phyloP scores from a whole-genome alignment of 2,113 vertebrate genomes.

The Gymnobelideus leadbeateri region DNA sequence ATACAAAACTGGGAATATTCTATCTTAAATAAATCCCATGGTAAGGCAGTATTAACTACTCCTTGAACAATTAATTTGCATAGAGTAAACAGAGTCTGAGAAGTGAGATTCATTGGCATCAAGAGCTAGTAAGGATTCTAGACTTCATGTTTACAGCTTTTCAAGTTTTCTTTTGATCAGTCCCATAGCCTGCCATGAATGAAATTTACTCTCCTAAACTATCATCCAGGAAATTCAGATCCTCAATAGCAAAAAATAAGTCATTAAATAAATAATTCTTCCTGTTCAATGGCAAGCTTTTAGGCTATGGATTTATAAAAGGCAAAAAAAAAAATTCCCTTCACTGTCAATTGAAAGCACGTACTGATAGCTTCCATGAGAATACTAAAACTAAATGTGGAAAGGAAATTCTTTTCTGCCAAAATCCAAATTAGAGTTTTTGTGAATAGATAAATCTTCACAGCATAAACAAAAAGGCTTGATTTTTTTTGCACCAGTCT shows the following conservation, averaged over 20 bases:
- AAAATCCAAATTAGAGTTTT: neutral
- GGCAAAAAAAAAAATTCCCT: neutral
- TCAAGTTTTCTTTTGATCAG: neutral
- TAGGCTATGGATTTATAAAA: neutral
- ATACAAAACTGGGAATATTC: neutral
- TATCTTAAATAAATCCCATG: neutral
- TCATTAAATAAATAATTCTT: neutral
- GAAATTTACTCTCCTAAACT: neutral
- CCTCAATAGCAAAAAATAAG: neutral
- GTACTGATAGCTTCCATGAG: accelerated
- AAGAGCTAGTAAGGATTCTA: neutral
- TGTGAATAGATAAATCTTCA: neutral
- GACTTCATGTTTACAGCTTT: neutral
- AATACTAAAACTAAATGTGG: neutral
- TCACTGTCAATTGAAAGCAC: accelerated
- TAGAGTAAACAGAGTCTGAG: neutral
- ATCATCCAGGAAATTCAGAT: neutral
- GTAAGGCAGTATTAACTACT: neutral
- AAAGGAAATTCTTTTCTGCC: neutral
- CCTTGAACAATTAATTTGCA: neutral
- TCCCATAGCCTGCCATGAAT: neutral
- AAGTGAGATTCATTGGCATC: neutral
- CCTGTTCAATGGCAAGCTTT: neutral
- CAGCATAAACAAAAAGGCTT: neutral
- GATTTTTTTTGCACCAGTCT: conserved; percentile 18